Percentiles rank a stretch among this genome's conserved stretches.
Evolutionary conservation across 2,113 vertebrate species (phyloP).

Genomic region (Nymphicus hollandicus): DNA sequence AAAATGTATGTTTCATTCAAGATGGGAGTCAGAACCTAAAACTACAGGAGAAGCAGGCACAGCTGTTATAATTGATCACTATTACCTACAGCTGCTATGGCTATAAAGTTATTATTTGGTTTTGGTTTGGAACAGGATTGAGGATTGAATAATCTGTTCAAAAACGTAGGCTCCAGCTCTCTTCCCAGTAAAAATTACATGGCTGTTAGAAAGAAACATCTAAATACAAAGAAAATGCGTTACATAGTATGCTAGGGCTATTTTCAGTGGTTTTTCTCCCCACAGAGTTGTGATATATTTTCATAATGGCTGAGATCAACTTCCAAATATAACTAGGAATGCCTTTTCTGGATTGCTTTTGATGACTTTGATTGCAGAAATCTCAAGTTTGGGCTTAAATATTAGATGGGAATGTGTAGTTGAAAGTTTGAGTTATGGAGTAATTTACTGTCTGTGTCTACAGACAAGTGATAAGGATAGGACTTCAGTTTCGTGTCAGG

Average conservation of each 20-base stretch:
- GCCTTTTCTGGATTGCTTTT: not conserved
- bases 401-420: not conserved
- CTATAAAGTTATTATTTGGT: not conserved
- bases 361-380: not conserved
- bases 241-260: not conserved
- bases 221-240: not conserved
- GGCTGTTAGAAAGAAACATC: not conserved
- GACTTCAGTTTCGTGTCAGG: not conserved
- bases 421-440: not conserved
- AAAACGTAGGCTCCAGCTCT: not conserved
- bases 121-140: not conserved
- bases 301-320: slow-evolving; percentile 9
- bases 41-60: not conserved
- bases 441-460: not conserved
- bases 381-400: not conserved
- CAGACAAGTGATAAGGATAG: not conserved
- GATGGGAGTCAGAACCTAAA: not conserved
- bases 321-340: not conserved
- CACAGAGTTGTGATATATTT: not conserved
- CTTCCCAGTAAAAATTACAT: not conserved
- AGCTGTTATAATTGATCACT: not conserved
- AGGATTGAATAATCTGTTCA: not conserved
- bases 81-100: not conserved
- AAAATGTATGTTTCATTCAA: not conserved
- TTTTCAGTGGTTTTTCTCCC: not conserved